Evolutionary conservation across 2,888 invertebrate species (phyloP).

Genomic region (Aproaerema taeniolella): DNA sequence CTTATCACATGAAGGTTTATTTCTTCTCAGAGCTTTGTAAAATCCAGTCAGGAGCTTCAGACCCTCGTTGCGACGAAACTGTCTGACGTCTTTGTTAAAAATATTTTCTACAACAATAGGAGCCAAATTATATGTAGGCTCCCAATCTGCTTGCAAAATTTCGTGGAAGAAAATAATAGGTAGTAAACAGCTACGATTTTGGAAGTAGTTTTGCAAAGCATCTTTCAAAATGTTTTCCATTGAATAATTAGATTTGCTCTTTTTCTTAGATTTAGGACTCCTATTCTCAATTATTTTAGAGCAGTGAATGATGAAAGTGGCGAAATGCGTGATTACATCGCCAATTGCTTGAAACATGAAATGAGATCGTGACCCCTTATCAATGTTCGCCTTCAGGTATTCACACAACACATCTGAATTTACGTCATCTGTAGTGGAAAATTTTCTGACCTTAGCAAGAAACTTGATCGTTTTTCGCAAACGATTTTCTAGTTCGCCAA

Average conservation of each 20-base stretch:
- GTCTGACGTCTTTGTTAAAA: constrained; percentile 78
- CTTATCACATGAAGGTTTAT: constrained; percentile 47
- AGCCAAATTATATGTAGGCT: constrained; percentile 78
- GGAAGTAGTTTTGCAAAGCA: constrained; percentile 77
- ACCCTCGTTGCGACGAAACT: constrained; percentile 82
- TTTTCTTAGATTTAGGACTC: constrained; percentile 41
- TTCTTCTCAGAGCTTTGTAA: constrained; percentile 77
- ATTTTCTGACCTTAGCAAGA: constrained; percentile 78
- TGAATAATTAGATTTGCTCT: constrained; percentile 42
- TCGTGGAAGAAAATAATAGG: constrained; percentile 82
- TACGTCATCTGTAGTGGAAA: constrained; percentile 74
- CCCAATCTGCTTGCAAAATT: constrained; percentile 81
- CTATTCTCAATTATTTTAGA: constrained; percentile 68
- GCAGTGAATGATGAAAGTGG: constrained; percentile 80
- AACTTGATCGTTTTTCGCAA: constrained; percentile 79
- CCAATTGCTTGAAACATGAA: constrained; percentile 82
- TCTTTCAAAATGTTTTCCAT: constrained; percentile 71
- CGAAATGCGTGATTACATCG: constrained; percentile 79
- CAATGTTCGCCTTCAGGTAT: constrained; percentile 75
- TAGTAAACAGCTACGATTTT: constrained; percentile 79
- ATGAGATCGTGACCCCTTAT: constrained; percentile 80
- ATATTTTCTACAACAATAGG: constrained; percentile 77
- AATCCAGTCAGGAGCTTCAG: constrained; percentile 81
- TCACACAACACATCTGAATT: constrained; percentile 71
- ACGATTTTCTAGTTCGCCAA: constrained; percentile 80